Base-by-base conservation (phyloP, 2,113 vertebrate genomes). In the Perognathus longimembris region DNA sequence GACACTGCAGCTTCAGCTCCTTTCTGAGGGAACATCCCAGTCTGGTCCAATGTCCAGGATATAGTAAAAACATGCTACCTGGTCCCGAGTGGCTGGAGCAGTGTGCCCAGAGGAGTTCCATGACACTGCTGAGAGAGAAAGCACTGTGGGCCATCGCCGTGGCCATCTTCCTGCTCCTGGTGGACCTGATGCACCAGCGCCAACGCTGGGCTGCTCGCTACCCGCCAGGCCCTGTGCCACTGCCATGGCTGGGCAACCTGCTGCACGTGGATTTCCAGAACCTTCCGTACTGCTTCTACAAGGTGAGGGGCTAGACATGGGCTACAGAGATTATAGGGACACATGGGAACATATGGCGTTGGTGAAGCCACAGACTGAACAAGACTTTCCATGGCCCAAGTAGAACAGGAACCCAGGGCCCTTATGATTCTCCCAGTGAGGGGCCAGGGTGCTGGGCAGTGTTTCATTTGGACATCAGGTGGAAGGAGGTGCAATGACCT, bases 221-320 rank as follows among this genome's bases (percentile, higher is more conserved):
- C 86, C 98, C 98, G 0, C 97, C 97, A 0, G 98, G 97, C 36
- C 98, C 98, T 0, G 0, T 9, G 61, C 96, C 96, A 0, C n/a
- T 98, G 86, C 98, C 98, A 0, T 96, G 97, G 40, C 0, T 98
- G 9, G 98, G 98, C 81, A 98, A 97, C 89, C 93, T 98, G 93
- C 40, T 97, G 69, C 69, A 91, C 1, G 0, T 98, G 0, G 92
- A 98, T 63, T 97, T 97, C 86, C 11, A 0, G 12, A 84, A 96
- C 1, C 85, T 91, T 0, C n/a, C 82, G 0, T 1, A 0, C 30
- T 89, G 87, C 71, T 95, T 98, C 2, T 0, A 0, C 1, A 70
- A 96, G 97, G 98, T 98, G 75, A 96, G 94, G 88, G n/a, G 8
- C 18, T 61, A 32, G 32, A 1, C 24, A 22, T 3, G 4, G 0